These are phyloP conservation scores for Tribolium freemani DNA, from an alignment of 2,888 invertebrate species.

Conservation along the genomic window DNA sequence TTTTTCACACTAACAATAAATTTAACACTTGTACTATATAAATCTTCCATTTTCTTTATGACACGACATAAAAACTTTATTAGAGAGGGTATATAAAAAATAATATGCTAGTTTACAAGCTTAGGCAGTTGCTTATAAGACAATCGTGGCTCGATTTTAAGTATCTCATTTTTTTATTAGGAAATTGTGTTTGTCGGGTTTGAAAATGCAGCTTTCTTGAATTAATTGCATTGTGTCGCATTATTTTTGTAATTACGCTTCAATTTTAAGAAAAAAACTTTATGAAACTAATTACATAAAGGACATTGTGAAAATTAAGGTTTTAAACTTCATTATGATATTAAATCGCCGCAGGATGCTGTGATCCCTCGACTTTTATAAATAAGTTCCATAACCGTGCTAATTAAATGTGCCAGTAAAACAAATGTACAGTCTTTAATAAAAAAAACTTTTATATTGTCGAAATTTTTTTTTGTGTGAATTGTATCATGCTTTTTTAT, in stretches of 20 bases:
- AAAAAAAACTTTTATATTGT: background rate
- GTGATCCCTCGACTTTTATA: slow-evolving; percentile 28
- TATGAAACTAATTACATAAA: slow-evolving; percentile 33
- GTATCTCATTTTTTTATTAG: background rate
- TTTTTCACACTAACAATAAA: background rate
- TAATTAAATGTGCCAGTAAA: slow-evolving; percentile 36
- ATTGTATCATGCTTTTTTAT: background rate
- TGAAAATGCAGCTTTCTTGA: background rate
- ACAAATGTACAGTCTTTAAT: slow-evolving; percentile 12
- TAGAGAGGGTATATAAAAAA: background rate
- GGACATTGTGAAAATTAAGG: slow-evolving; percentile 33
- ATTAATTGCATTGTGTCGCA: background rate
- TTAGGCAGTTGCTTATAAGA: background rate
- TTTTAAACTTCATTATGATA: slow-evolving; percentile 41
- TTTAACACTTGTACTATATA: background rate
- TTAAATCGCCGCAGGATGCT: slow-evolving; percentile 36
- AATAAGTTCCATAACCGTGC: slow-evolving; percentile 30
- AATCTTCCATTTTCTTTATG: background rate
- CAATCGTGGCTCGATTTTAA: background rate
- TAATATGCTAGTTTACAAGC: background rate
- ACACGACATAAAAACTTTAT: background rate
- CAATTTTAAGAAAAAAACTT: slow-evolving; percentile 6
- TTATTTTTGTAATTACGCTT: slow-evolving; percentile 2
- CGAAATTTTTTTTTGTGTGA: background rate
- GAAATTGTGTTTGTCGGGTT: background rate